A percentile compares a stretch with the other conserved stretches of the same genome.
These are phyloP conservation scores for Danaus melanippus DNA, from an alignment of 1,140 invertebrate genomes.

Conservation along the genomic window DNA sequence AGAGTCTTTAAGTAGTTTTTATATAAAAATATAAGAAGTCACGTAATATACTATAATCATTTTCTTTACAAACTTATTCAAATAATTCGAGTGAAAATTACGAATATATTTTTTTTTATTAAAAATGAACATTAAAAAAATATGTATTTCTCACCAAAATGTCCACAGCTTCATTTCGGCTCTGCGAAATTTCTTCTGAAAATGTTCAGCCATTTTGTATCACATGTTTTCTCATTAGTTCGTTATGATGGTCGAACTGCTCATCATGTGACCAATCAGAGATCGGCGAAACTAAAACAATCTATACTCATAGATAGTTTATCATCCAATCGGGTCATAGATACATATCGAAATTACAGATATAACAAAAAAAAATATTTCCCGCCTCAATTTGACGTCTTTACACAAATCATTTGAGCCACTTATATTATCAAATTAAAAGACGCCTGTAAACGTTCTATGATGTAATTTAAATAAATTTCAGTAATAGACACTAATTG, in stretches of 20 bases:
- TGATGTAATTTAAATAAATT: conserved; percentile 17
- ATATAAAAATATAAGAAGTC: no score
- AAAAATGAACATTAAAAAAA: conserved; percentile 18
- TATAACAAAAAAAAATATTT: conserved; percentile 22
- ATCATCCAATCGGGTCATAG: conserved; percentile 33
- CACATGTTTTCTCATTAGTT: conserved; percentile 57
- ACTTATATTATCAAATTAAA: conserved; percentile 20
- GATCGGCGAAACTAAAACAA: conserved; percentile 17
- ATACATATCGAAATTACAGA: conserved; percentile 22
- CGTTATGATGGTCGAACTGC: conserved; percentile 40
- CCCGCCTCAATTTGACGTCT: conserved; percentile 38
- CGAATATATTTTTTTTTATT: conserved; percentile 1
- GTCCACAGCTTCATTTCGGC: conserved; percentile 23
- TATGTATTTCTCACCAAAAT: conserved; percentile 38
- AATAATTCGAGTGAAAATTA: not conserved
- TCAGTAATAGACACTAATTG: conserved; percentile 29
- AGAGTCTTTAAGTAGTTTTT: no score
- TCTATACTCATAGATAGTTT: conserved; percentile 28
- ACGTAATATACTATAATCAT: no score
- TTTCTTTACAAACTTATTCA: no score
- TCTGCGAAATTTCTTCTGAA: conserved; percentile 39
- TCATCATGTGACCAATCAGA: conserved; percentile 64
- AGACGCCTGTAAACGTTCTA: not conserved
- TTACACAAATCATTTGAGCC: conserved; percentile 28
- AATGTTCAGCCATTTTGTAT: conserved; percentile 58